These are phyloP conservation scores for Motacilla alba DNA, from an alignment of 2,113 vertebrate genomes.

Conservation along the genomic window DNA sequence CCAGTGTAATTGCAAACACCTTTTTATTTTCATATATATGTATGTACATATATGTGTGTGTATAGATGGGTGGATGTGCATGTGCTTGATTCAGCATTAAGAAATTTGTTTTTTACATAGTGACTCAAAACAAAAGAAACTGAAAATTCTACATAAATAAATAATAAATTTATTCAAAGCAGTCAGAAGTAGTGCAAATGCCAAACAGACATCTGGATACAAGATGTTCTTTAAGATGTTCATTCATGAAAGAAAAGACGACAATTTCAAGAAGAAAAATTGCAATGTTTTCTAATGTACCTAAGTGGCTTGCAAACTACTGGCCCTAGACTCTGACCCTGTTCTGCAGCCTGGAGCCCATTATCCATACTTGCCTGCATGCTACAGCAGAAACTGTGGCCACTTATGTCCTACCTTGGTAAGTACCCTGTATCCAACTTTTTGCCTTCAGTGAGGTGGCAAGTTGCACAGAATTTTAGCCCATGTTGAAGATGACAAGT, in stretches of 20 bases:
- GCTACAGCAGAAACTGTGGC: neutral
- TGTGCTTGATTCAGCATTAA: neutral
- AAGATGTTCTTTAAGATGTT: neutral
- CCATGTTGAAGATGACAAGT: neutral
- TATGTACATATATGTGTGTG: rapidly evolving
- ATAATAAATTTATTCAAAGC: neutral
- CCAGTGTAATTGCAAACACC: neutral
- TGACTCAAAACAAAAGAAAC: neutral
- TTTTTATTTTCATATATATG: neutral
- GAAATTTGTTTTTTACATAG: neutral
- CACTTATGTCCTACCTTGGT: neutral
- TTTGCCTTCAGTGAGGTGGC: neutral
- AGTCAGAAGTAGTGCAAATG: neutral
- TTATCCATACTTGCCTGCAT: rapidly evolving
- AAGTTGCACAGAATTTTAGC: neutral
- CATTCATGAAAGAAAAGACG: neutral
- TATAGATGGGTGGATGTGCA: neutral
- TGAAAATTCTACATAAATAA: neutral
- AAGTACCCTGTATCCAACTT: neutral
- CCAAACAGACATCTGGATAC: neutral
- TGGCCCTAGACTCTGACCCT: neutral
- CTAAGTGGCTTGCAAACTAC: neutral
- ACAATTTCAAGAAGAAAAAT: neutral
- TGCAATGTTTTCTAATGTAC: rapidly evolving
- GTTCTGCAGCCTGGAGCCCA: neutral